phyloP scores from a whole-genome alignment of 1,140 invertebrate species.

The Venustaconcha ellipsiformis region DNA sequence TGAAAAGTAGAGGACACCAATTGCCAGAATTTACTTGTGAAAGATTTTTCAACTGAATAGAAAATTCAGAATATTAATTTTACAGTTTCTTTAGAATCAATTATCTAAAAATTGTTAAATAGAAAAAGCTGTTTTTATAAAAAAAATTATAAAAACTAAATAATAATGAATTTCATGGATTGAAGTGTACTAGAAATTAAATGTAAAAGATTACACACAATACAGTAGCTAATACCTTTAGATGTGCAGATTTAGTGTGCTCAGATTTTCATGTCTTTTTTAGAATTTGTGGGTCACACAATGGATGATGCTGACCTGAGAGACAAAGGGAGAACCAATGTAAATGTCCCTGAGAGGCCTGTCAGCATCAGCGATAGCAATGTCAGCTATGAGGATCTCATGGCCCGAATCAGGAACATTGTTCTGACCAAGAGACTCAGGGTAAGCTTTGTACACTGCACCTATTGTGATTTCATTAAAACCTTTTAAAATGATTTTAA shows the following conservation, averaged over 20 bases:
- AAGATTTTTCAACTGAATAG: too few species aligned
- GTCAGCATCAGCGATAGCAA: constrained; percentile 43
- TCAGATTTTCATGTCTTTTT: constrained; percentile 3
- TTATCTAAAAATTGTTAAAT: neutral
- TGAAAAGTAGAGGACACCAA: too few species aligned
- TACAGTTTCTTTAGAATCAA: too few species aligned
- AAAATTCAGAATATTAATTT: too few species aligned
- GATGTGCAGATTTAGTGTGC: neutral
- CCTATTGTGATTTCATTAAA: too few species aligned
- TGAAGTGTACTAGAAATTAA: too few species aligned
- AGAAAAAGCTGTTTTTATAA: neutral
- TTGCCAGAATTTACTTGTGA: too few species aligned
- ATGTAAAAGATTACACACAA: neutral
- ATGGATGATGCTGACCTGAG: constrained; percentile 59
- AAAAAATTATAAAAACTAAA: neutral
- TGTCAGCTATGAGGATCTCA: constrained; percentile 64
- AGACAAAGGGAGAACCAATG: constrained; percentile 45
- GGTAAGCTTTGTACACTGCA: constrained; percentile 40
- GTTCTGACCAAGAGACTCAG: constrained; percentile 64
- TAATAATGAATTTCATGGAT: too few species aligned
- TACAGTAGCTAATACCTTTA: neutral
- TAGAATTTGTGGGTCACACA: constrained; percentile 67
- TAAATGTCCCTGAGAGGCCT: constrained; percentile 37
- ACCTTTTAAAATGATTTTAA: too few species aligned
- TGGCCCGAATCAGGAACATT: constrained; percentile 65